Evolutionary conservation across 2,888 invertebrate genomes (phyloP).

Genomic region (Cremastobaeus sp.): DNA sequence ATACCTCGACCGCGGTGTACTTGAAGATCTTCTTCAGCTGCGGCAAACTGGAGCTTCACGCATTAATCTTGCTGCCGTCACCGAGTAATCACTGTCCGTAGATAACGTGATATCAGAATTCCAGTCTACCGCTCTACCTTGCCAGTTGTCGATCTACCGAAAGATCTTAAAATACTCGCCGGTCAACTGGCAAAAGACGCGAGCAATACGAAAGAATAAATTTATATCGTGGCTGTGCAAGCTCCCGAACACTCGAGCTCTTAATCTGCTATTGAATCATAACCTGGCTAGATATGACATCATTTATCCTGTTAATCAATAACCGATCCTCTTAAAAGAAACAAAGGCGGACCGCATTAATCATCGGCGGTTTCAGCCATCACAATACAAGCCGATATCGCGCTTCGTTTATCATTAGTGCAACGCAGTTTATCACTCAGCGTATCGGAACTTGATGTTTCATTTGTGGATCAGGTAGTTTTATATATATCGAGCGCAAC

Average conservation of each 20-base stretch:
- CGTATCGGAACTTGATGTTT: constrained; percentile 20
- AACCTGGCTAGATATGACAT: constrained; percentile 31
- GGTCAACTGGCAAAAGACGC: not conserved
- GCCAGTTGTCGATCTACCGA: constrained; percentile 31
- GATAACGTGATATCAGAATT: constrained; percentile 66
- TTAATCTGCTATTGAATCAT: constrained; percentile 32
- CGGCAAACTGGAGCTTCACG: constrained; percentile 31
- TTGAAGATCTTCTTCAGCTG: constrained; percentile 29
- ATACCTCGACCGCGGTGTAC: constrained; percentile 26
- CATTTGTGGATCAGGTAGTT: not conserved
- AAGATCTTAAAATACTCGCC: constrained; percentile 61
- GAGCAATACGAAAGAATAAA: constrained; percentile 27
- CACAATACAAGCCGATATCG: constrained; percentile 19
- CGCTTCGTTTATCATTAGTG: constrained; percentile 24
- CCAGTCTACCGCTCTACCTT: constrained; percentile 56
- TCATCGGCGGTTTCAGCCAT: constrained; percentile 17
- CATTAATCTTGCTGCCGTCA: constrained; percentile 64
- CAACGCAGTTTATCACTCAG: constrained; percentile 17
- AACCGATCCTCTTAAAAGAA: constrained; percentile 21
- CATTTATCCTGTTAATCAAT: constrained; percentile 25
- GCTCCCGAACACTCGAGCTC: constrained; percentile 14
- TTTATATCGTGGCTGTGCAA: constrained; percentile 22
- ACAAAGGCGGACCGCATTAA: constrained; percentile 20
- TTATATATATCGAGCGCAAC: not conserved
- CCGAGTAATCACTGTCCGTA: constrained; percentile 64